Evolutionary conservation across 2,113 vertebrate species (phyloP), one percentile per base, ranked within the genome.

Genomic region (Xenus cinereus): DNA sequence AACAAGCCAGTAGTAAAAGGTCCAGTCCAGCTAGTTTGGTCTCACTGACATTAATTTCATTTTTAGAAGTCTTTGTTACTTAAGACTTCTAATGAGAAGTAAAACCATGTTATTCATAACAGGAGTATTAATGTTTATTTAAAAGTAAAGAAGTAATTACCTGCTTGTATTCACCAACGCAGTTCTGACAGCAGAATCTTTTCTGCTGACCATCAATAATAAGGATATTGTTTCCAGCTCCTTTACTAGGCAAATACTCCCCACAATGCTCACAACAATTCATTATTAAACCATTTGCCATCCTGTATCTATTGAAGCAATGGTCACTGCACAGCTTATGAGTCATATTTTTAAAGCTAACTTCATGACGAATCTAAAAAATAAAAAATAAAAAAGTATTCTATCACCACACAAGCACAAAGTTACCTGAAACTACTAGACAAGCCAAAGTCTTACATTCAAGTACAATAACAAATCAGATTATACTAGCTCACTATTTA

Each of bases 261-360:
- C 99, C 99, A 72, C 99, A 99, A 56, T 99, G 99, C 95, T 99
- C 99, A 93, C 99, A 99, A 98, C 99, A 99, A 98, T 99, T 99
- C 99, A 99, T 99, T 98, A 99, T 98, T 92, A 99, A 98, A 66
- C 99, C 99, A 92, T 99, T 99, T 94, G 99, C 99, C 98, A 99
- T 98, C 93, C 99, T 98, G 96, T 99, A 99, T 91, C 98, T 98
- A 97, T 99, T 99, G 98, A 99, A 99, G 98, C 99, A 99, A 41
- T 98, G 97, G 93, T 99, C 99, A 95, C 99, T 99, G 98, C 99
- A 99, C 96, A 99, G 98, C 98, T 99, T 99, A 88, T 99, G 99
- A 83, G 99, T 99, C 98, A 99, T 99, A 83, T 99, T 99, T 98
- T 99, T 99, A 98, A 99, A 99, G 98, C 99, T 99, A 95, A 99